These are phyloP conservation scores for Malurus cyaneus DNA, from an alignment of 2,113 vertebrate genomes.

Conservation along the genomic window DNA sequence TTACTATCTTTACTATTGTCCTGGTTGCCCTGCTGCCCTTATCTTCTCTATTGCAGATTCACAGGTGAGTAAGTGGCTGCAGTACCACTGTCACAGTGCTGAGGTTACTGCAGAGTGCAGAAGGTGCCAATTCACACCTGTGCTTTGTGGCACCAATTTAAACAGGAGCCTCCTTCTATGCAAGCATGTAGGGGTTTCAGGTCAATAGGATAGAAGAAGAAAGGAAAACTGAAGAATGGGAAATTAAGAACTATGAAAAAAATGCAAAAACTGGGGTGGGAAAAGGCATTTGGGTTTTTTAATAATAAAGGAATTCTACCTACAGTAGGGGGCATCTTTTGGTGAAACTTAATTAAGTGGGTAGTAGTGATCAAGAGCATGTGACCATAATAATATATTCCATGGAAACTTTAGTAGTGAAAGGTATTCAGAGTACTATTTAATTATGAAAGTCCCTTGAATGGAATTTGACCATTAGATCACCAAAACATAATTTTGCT, in stretches of 20 bases:
- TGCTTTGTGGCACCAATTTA: not conserved
- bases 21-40: not conserved
- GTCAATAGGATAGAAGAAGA: not conserved
- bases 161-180: not conserved
- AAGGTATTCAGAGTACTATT: not conserved
- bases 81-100: not conserved
- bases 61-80: not conserved
- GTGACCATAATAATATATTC: not conserved
- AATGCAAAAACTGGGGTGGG: not conserved
- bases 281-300: not conserved
- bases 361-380: not conserved
- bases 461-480: not conserved
- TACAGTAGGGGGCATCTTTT: not conserved
- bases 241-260: not conserved
- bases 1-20: not conserved
- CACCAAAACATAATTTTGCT: not conserved
- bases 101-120: not conserved
- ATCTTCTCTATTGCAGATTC: not conserved
- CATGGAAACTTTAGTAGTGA: not conserved
- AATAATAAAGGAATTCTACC: not conserved
- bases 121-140: not conserved
- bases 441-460: not conserved
- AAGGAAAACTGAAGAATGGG: not conserved
- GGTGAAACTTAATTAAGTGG: not conserved
- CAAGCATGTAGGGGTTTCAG: not conserved